Base-by-base conservation (phyloP, 2,113 vertebrate genomes). In the Tyrannus savana region DNA sequence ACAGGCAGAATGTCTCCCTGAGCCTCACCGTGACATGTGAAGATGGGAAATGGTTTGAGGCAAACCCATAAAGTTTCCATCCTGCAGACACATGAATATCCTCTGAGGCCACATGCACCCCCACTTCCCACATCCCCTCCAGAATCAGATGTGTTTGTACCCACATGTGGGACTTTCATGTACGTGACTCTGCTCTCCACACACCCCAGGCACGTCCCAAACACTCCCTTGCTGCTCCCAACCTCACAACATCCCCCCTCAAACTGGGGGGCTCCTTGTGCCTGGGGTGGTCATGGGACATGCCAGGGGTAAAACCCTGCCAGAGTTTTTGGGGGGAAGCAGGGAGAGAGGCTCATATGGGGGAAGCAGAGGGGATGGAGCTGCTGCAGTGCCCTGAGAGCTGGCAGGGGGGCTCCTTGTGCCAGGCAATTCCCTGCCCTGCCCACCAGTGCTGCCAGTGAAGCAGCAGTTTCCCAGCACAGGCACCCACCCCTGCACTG, bases 11-110 rank as follows among this genome's bases (percentile, higher is more conserved):
- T 3, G 4, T 72, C 55, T 47, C 22, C 22, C 41, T 55, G 47
- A 52, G 44, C 52, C 42, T 9, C 37, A 37, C 0, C 2, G 35
- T 9, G 52, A 27, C 39, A 15, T 10, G 7, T 76, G 67, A 55
- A 77, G 47, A 59, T 68, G 49, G 75, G 47, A 80, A 81, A 80
- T 41, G 44, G 25, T 71, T 81, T 89, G 90, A 63, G 64, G 37
- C 15, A 81, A 96, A 74, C 6, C 60, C 56, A 31, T 71, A 2
- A 49, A 55, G 39, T 96, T 95, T 95, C 91, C 84, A 18, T 39
- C 4, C 37, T 64, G 30, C 79, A 92, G 39, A 86, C 33, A 67
- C 8, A 53, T 6, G 4, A 94, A 86, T 22, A 80, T 28, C 37
- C n/a, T 91, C 63, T 4, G 22, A 67, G 35, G 67, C 28, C 66